Conservation (phyloP, 2,888 invertebrate genomes). For the Rugalucina vietnamica region DNA sequence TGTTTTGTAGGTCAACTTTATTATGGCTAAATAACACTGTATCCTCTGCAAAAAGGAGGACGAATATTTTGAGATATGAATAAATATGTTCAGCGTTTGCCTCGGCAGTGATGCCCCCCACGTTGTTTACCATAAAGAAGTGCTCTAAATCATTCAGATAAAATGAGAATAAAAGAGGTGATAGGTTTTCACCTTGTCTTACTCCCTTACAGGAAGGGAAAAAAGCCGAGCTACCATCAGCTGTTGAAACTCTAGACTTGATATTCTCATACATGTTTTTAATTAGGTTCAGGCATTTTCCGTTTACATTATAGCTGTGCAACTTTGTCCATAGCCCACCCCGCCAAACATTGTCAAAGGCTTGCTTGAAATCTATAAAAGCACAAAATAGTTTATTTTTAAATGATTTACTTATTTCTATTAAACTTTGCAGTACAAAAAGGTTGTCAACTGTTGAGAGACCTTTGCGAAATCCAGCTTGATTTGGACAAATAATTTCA, state of each 20-base stretch:
- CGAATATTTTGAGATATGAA: slow-evolving; percentile 29
- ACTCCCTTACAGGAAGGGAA: neutral
- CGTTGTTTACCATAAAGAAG: neutral
- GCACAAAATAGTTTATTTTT: neutral
- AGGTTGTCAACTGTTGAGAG: neutral
- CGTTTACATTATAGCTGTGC: neutral
- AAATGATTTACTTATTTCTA: neutral
- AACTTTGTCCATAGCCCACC: neutral
- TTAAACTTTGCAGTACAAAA: neutral
- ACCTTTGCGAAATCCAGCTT: neutral
- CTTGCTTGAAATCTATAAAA: neutral
- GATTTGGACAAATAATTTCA: neutral
- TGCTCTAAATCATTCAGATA: slow-evolving; percentile 1
- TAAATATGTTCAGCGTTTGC: neutral
- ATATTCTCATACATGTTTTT: neutral
- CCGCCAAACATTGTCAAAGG: neutral
- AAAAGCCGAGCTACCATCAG: neutral
- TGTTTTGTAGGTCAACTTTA: neutral
- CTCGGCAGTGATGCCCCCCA: neutral
- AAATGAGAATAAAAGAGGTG: slow-evolving; percentile 23
- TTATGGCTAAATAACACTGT: slow-evolving; percentile 12
- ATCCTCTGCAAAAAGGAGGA: slow-evolving; percentile 29
- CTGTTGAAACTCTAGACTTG: neutral
- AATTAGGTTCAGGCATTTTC: neutral
- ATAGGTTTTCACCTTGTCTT: slow-evolving; percentile 30